Percentiles rank a stretch among this genome's conserved stretches.
Conservation (phyloP, 2,888 invertebrate species). For the Phlogophora meticulosa region DNA sequence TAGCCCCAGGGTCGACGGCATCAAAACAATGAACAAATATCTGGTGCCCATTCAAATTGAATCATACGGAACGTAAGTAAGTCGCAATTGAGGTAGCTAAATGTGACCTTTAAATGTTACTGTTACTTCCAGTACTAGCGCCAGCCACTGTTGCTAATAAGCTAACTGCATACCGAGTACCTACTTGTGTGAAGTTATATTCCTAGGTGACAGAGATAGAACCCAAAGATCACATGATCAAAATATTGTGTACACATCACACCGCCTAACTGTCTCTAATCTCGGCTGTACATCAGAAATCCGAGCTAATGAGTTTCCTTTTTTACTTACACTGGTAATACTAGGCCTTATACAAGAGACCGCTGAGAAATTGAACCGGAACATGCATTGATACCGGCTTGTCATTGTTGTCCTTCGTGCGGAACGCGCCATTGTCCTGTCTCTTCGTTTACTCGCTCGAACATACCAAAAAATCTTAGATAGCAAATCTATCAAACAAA, state of each 20-base stretch:
- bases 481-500: slow-evolving; percentile 41
- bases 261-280: slow-evolving; percentile 36
- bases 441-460: slow-evolving; percentile 57
- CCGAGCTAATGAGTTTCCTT: slow-evolving; percentile 50
- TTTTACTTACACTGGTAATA: slow-evolving; percentile 47
- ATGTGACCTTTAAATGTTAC: slow-evolving; percentile 62
- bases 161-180: slow-evolving; percentile 41
- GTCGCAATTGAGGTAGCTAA: slow-evolving; percentile 39
- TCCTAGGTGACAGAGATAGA: slow-evolving; percentile 54
- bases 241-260: slow-evolving; percentile 42
- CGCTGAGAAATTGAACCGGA: slow-evolving; percentile 69
- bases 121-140: slow-evolving; percentile 40
- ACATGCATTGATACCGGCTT: slow-evolving; percentile 69
- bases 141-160: slow-evolving; percentile 54
- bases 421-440: slow-evolving; percentile 77
- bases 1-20: slow-evolving; percentile 69
- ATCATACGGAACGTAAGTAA: slow-evolving; percentile 47
- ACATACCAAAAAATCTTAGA: slow-evolving; percentile 54
- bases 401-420: slow-evolving; percentile 82
- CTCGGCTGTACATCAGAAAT: slow-evolving; percentile 25
- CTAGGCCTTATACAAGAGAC: slow-evolving; percentile 38
- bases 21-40: slow-evolving; percentile 72
- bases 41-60: slow-evolving; percentile 58
- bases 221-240: slow-evolving; percentile 43
- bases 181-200: slow-evolving; percentile 48